Evolutionary conservation across 2,888 invertebrate species (phyloP).

Genomic region (Sceliomorpha sp.): DNA sequence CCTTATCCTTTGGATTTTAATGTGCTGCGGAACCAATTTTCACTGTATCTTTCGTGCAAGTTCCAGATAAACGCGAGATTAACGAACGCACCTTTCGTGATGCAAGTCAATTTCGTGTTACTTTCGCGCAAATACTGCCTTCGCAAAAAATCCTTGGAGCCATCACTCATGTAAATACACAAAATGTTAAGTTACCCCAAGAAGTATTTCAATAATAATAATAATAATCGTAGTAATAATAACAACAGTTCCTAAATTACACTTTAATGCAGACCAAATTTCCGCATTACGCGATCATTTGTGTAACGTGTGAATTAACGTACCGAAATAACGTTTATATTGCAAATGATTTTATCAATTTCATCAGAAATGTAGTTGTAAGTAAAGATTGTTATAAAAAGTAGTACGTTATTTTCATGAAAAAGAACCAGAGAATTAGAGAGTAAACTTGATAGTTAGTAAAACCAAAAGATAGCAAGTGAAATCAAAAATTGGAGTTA

Average conservation of each 20-base stretch:
- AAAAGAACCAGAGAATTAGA: too few species aligned
- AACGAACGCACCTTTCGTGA: slow-evolving; percentile 46
- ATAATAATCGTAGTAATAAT: neutral
- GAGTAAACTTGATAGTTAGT: too few species aligned
- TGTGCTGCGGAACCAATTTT: slow-evolving; percentile 30
- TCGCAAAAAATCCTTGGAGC: slow-evolving; percentile 36
- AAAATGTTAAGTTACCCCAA: slow-evolving; percentile 26
- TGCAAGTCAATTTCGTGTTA: slow-evolving; percentile 41
- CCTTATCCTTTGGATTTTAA: slow-evolving; percentile 9
- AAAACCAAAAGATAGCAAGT: too few species aligned
- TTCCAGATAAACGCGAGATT: slow-evolving; percentile 34
- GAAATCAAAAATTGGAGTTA: too few species aligned
- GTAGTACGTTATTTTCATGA: too few species aligned
- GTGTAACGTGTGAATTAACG: slow-evolving; percentile 1
- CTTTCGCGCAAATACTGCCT: slow-evolving; percentile 41
- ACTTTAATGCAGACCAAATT: slow-evolving; percentile 11
- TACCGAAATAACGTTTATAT: too few species aligned
- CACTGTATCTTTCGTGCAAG: slow-evolving; percentile 30
- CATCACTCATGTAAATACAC: slow-evolving; percentile 36
- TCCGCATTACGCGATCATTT: slow-evolving; percentile 16
- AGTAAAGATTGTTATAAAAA: too few species aligned
- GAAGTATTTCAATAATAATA: slow-evolving; percentile 36
- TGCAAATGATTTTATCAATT: too few species aligned
- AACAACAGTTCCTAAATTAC: slow-evolving; percentile 9
- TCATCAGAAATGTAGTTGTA: too few species aligned